phyloP scores from a whole-genome alignment of 1,140 invertebrate genomes.

The Orius insidiosus region DNA sequence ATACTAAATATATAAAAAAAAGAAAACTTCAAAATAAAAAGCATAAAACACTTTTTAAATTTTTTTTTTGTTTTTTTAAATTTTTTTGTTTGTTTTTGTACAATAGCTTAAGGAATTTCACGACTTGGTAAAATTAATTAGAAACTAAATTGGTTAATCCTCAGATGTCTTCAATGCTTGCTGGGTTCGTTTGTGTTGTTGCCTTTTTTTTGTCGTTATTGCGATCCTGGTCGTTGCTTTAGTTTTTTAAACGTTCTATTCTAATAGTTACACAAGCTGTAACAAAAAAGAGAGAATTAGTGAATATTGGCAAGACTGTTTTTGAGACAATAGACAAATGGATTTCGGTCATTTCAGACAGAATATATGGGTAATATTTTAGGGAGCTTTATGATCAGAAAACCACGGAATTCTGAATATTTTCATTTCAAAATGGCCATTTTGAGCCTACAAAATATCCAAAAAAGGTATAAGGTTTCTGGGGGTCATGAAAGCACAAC shows the following conservation, averaged over 20 bases:
- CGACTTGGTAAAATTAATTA: conserved; percentile 9
- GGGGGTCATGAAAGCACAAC: too few relatives aligned
- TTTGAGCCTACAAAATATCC: too few relatives aligned
- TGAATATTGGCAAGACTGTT: neutral
- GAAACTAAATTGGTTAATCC: conserved; percentile 34
- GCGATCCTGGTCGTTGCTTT: conserved; percentile 26
- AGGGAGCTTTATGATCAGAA: neutral
- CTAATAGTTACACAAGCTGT: conserved; percentile 66
- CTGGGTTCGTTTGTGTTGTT: conserved; percentile 53
- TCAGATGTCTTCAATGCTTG: conserved; percentile 83
- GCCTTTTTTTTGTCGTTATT: conserved; percentile 22
- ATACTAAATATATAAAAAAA: too few relatives aligned
- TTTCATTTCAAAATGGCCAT: too few relatives aligned
- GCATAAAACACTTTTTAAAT: too few relatives aligned
- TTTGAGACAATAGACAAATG: neutral
- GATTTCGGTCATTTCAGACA: neutral
- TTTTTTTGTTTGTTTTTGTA: too few relatives aligned
- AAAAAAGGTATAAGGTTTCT: too few relatives aligned
- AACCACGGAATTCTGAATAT: too few relatives aligned
- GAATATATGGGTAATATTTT: neutral
- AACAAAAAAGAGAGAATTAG: conserved; percentile 27
- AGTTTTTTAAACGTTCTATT: conserved; percentile 31
- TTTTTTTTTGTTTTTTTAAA: too few relatives aligned
- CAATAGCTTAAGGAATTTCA: neutral
- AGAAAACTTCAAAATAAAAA: too few relatives aligned